phyloP scores from a whole-genome alignment of 2,113 vertebrate species.

The Pagrus major region DNA sequence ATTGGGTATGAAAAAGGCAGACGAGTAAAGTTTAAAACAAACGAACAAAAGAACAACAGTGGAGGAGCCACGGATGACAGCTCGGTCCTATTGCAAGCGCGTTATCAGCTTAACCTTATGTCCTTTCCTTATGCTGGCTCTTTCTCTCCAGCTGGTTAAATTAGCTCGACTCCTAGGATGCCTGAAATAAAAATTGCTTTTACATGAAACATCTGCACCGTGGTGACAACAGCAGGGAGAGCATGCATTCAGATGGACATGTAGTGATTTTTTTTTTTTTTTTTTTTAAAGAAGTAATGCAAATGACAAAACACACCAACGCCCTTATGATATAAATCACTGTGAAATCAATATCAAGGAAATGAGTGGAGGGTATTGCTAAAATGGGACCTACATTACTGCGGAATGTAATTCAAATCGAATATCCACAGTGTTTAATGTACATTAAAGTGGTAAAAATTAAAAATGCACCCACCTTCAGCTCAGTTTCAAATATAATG shows the following conservation, averaged over 20 bases:
- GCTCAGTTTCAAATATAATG: background rate
- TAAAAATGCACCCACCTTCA: slow-evolving; percentile 5
- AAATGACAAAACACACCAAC: slow-evolving; percentile 54
- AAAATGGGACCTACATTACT: slow-evolving; percentile 22
- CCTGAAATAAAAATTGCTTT: slow-evolving; percentile 77
- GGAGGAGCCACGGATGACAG: slow-evolving; percentile 45
- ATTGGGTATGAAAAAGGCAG: slow-evolving; percentile 52
- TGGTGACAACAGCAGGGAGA: slow-evolving; percentile 45
- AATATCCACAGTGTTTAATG: slow-evolving; percentile 38
- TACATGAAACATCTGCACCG: slow-evolving; percentile 61
- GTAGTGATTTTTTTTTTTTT: too few relatives aligned
- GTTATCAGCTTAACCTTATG: slow-evolving; percentile 83
- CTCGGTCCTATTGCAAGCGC: slow-evolving; percentile 68
- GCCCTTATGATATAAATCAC: slow-evolving; percentile 41
- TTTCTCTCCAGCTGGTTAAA: slow-evolving; percentile 77
- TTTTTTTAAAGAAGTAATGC: slow-evolving; percentile 42
- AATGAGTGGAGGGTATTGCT: slow-evolving; percentile 48
- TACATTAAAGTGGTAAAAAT: slow-evolving; percentile 4
- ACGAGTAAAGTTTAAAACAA: slow-evolving; percentile 70
- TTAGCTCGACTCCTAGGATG: slow-evolving; percentile 73
- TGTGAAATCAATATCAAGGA: slow-evolving; percentile 67
- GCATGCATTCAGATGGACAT: slow-evolving; percentile 32
- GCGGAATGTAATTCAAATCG: background rate
- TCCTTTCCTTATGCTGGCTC: slow-evolving; percentile 70
- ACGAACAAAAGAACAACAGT: slow-evolving; percentile 67